A percentile compares a stretch with the other conserved stretches of the same genome.
phyloP scores from a whole-genome alignment of 1,140 invertebrate genomes.

The Tenebrio molitor region DNA sequence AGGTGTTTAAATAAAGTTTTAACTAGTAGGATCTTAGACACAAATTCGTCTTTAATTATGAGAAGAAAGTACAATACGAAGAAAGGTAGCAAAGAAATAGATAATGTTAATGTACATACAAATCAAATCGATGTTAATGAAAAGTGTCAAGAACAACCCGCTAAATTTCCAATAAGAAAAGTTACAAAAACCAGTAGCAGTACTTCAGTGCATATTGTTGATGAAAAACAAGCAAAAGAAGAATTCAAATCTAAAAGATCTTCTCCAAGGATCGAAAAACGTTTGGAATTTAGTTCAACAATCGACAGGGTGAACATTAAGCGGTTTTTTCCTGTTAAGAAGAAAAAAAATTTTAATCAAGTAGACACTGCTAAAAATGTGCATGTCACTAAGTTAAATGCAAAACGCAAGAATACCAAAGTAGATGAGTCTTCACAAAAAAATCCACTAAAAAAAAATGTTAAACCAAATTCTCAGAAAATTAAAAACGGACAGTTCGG shows the following conservation, averaged over 20 bases:
- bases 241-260: conserved; percentile 10
- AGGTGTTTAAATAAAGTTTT: conserved; percentile 60
- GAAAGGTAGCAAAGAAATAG: conserved; percentile 3
- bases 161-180: neutral
- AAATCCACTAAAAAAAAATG: neutral
- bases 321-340: conserved; percentile 58
- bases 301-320: conserved; percentile 57
- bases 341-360: conserved; percentile 48
- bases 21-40: conserved; percentile 62
- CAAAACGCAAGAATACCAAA: too few relatives aligned
- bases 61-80: conserved; percentile 58
- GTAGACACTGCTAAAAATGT: too few relatives aligned
- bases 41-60: conserved; percentile 58
- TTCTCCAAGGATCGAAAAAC: conserved; percentile 39
- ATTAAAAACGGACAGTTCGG: neutral
- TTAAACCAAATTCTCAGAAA: neutral
- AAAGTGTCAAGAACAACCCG: neutral
- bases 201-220: neutral
- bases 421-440: conserved; percentile 16
- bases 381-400: too few relatives aligned
- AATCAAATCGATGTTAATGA: neutral
- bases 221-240: neutral
- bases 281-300: neutral
- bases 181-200: conserved; percentile 11
- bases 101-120: neutral